Base-by-base conservation (phyloP, 2,888 invertebrate species). In the Eremobia ochroleuca region DNA sequence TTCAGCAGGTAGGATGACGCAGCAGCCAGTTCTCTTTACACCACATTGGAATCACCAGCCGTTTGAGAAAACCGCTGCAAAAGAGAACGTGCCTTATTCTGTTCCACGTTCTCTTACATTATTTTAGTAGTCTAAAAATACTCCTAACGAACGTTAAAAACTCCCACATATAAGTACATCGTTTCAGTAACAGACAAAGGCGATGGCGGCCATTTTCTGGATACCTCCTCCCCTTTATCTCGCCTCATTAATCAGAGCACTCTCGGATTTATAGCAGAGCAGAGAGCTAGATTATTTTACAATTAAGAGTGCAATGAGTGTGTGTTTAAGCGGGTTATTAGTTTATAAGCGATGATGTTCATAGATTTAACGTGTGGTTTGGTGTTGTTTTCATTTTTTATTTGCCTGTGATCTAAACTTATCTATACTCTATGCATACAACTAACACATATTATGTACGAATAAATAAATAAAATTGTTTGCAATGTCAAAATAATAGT, bases 161-260 rank as follows among this genome's bases (percentile, higher is more conserved):
- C 62, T 55, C 61, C 34, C 43, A 85, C 65, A 68, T 49, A 65
- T 40, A 71, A 70, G 52, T 64, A 64, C 71, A 72, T 72, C 71
- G 66, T 59, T 75, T 79, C 55, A 70, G 65, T 43, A 75, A 68
- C 67, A 64, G 70, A 85, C 85, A 72, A 82, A 82, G 74, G 69
- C 73, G 71, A 37, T 81, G 62, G 64, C 70, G 72, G 75, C 83
- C 85, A 81, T 85, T 83, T 83, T 83, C 81, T 68, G 76, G 81
- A 86, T 79, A 84, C 78, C 76, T 76, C 84, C 76, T 78, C 75
- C 86, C 65, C 76, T 73, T 86, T 85, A 85, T 85, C 86, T 81
- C 74, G 79, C 78, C 81, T 86, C 85, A 85, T 86, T 85, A 85
- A 86, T 85, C 87, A 70, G 75, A 86, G 83, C 68, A 74, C 76